Evolutionary conservation across 2,797 vertebrate genomes (phyloP).

Genomic region (Numenius phaeopus): DNA sequence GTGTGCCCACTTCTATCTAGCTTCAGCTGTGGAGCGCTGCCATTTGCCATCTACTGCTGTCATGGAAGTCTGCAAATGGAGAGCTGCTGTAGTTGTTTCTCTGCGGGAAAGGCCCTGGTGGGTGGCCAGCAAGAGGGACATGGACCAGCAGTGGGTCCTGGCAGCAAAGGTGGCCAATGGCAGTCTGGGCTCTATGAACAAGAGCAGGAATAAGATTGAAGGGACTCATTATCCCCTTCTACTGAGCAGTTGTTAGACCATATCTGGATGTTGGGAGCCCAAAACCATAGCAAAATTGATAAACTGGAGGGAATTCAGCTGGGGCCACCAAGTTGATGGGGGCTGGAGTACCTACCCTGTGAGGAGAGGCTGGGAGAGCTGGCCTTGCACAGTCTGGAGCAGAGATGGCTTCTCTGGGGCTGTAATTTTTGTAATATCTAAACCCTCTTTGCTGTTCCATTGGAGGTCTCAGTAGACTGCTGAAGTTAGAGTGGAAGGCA

Average conservation of each 20-base stretch:
- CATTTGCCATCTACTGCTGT: neutral
- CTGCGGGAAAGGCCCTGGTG: neutral
- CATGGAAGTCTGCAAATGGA: neutral
- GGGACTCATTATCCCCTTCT: neutral
- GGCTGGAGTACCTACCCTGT: neutral
- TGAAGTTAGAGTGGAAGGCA: neutral
- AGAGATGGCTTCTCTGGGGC: too few relatives aligned
- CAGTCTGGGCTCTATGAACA: neutral
- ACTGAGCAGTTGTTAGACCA: neutral
- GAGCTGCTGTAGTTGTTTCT: neutral
- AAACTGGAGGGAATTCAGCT: neutral
- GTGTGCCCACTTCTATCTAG: neutral
- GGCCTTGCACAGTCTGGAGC: neutral
- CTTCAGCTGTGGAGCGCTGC: neutral
- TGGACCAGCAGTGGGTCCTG: neutral
- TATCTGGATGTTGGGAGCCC: neutral
- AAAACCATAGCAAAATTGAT: neutral
- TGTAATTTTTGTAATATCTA: neutral
- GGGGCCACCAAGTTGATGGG: neutral
- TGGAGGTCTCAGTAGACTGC: neutral
- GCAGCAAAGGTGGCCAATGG: neutral
- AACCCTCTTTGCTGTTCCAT: neutral
- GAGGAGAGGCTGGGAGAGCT: neutral
- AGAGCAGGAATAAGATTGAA: neutral
- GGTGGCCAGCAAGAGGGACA: neutral